Percentiles rank a stretch among this genome's conserved stretches.
These are phyloP conservation scores for Pissodes strobi DNA, from an alignment of 1,140 invertebrate species.

Conservation along the genomic window DNA sequence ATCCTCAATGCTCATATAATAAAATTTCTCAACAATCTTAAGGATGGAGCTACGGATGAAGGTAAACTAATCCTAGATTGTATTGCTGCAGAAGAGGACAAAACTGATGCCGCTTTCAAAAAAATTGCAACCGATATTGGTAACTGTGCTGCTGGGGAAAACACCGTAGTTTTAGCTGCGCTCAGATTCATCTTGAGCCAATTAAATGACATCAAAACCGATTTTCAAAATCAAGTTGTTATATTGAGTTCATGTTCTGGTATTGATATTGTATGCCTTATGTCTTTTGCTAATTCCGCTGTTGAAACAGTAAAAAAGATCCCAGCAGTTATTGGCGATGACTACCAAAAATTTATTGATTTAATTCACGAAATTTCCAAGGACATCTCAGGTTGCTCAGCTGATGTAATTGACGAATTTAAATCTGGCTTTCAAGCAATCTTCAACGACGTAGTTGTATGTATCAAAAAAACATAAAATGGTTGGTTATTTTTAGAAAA, in stretches of 20 bases:
- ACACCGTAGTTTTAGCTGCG: background rate
- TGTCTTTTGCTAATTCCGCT: background rate
- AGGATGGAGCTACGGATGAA: background rate
- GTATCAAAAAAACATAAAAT: no score
- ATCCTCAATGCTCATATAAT: background rate
- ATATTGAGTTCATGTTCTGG: background rate
- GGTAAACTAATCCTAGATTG: background rate
- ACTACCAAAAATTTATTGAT: background rate
- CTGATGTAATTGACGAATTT: no score
- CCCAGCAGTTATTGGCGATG: background rate
- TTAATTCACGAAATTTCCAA: background rate
- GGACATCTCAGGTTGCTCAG: background rate
- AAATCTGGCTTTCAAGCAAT: no score
- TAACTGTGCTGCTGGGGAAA: background rate
- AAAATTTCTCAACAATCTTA: background rate
- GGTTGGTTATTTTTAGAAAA: no score
- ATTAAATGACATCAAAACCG: background rate
- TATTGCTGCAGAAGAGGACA: background rate
- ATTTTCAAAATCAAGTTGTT: background rate
- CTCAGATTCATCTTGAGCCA: background rate
- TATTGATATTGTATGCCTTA: background rate
- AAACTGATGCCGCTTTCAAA: background rate
- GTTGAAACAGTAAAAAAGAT: background rate
- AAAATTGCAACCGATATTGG: background rate
- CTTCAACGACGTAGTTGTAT: no score